Conservation (phyloP, 1,140 invertebrate genomes). For the Colletes gigas region DNA sequence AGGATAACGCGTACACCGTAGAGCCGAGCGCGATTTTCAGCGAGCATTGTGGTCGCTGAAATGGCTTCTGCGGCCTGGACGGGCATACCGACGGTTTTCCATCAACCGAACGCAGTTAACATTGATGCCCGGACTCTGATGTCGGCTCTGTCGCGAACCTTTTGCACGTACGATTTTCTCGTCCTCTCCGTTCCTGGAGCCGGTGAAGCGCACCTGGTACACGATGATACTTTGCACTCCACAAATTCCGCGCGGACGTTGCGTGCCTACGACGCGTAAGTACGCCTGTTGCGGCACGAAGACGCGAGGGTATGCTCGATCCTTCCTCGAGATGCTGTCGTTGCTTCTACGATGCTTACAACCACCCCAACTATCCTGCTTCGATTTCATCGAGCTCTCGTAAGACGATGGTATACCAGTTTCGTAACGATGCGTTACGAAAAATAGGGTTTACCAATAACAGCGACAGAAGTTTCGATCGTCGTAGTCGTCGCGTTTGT, state of each 20-base stretch:
- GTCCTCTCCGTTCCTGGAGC: neutral
- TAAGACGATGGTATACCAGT: no score
- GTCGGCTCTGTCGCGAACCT: constrained; percentile 17
- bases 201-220: neutral
- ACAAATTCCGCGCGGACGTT: constrained; percentile 41
- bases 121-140: constrained; percentile 58
- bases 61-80: constrained; percentile 74
- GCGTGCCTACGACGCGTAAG: constrained; percentile 37
- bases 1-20: constrained; percentile 56
- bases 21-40: constrained; percentile 40
- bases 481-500: no score
- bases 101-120: constrained; percentile 72
- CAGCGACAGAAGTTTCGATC: no score
- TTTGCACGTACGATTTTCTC: constrained; percentile 27
- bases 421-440: no score
- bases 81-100: constrained; percentile 69
- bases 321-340: neutral
- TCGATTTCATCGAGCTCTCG: no score
- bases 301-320: neutral
- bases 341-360: no score
- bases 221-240: constrained; percentile 47
- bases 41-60: constrained; percentile 77
- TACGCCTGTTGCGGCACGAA: neutral
- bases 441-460: no score
- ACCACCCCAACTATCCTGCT: no score